Conservation (phyloP, 2,888 invertebrate species). For the Ceraclea dissimilis region DNA sequence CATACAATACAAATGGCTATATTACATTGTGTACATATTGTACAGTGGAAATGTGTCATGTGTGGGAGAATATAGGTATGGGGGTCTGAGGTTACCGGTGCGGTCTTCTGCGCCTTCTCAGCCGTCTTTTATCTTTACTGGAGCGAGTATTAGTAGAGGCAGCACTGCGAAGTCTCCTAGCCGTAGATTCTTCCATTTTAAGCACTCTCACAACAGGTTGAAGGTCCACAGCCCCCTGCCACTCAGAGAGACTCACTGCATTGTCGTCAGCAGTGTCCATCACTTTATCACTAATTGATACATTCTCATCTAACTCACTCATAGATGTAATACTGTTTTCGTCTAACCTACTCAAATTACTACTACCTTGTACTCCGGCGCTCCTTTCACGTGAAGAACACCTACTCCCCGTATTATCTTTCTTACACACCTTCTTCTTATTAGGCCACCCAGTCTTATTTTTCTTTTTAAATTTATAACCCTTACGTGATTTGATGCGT, state of each 20-base stretch:
- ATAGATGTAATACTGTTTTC: constrained; percentile 28
- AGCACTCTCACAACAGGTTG: constrained; percentile 62
- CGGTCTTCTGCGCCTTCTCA: constrained; percentile 16
- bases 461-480: constrained; percentile 57
- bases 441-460: constrained; percentile 79
- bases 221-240: constrained; percentile 34
- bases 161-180: constrained; percentile 27
- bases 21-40: constrained; percentile 4
- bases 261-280: constrained; percentile 29
- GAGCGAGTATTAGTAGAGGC: not conserved
- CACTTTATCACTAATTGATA: constrained; percentile 17
- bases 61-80: not conserved
- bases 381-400: constrained; percentile 26
- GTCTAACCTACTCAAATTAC: constrained; percentile 20
- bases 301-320: constrained; percentile 15
- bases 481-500: constrained; percentile 32
- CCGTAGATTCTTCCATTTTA: constrained; percentile 43
- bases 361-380: constrained; percentile 18
- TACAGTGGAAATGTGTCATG: constrained; percentile 1
- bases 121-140: constrained; percentile 1
- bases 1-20: no score
- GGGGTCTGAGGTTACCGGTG: constrained; percentile 32
- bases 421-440: constrained; percentile 37
- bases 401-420: constrained; percentile 33
- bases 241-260: constrained; percentile 5